These are phyloP conservation scores for Pygoscelis antarcticus DNA, from an alignment of 2,113 vertebrate genomes.

Conservation along the genomic window DNA sequence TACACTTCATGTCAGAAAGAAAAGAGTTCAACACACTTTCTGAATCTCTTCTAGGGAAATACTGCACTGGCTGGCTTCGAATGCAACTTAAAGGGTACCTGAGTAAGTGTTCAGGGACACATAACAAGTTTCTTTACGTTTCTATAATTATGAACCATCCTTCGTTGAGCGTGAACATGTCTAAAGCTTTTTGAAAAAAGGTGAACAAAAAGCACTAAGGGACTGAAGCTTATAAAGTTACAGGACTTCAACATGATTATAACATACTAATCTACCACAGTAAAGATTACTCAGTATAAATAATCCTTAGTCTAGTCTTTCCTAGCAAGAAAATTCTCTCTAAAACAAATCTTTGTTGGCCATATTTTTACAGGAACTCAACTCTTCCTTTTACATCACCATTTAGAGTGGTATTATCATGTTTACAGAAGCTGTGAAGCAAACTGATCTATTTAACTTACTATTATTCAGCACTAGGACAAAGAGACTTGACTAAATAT, in stretches of 20 bases:
- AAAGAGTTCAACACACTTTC: slow-evolving; percentile 80
- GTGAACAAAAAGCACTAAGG: neutral
- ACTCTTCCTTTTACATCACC: neutral
- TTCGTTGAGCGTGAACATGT: neutral
- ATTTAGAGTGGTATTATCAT: neutral
- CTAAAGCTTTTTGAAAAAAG: neutral
- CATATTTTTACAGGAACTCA: neutral
- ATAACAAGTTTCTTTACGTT: neutral
- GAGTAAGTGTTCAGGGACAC: slow-evolving; percentile 38
- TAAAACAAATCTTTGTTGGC: neutral
- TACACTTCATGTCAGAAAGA: slow-evolving; percentile 75
- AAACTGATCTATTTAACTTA: neutral
- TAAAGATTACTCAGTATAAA: neutral
- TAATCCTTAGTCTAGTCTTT: neutral
- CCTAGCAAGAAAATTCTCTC: neutral
- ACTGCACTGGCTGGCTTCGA: slow-evolving; percentile 85
- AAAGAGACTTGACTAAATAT: neutral
- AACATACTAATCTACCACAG: neutral
- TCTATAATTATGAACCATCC: neutral
- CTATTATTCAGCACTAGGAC: neutral
- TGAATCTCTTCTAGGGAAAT: slow-evolving; percentile 77
- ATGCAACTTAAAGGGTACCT: slow-evolving; percentile 88
- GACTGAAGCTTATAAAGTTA: neutral
- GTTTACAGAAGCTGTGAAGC: neutral
- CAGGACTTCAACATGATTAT: neutral